Conservation (phyloP, 2,888 invertebrate genomes). For the Limnephilus marmoratus region DNA sequence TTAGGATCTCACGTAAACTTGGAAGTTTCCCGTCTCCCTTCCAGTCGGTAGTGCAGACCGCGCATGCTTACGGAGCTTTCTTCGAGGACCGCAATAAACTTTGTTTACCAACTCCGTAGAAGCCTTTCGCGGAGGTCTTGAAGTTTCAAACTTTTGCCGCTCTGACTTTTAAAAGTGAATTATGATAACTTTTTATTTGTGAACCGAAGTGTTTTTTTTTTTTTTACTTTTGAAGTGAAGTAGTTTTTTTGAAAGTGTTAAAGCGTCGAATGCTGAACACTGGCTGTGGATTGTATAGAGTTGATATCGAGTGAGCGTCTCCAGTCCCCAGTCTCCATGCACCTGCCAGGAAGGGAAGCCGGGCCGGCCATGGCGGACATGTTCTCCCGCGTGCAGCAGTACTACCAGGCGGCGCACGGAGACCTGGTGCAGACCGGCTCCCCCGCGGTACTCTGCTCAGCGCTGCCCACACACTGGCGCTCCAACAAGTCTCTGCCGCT, state of each 20-base stretch:
- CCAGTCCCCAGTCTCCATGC: conserved; percentile 73
- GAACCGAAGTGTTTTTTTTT: conserved; percentile 20
- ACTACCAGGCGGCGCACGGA: conserved; percentile 93
- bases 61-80: conserved; percentile 68
- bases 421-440: conserved; percentile 96
- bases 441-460: conserved; percentile 96
- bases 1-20: conserved; percentile 52
- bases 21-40: conserved; percentile 69
- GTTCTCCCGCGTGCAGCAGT: conserved; percentile 86
- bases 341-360: conserved; percentile 79
- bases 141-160: not conserved
- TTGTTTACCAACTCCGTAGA: conserved; percentile 52
- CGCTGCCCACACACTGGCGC: conserved; percentile 96
- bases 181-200: conserved; percentile 37
- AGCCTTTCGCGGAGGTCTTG: not conserved
- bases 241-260: conserved; percentile 49
- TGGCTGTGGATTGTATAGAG: conserved; percentile 66
- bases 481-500: conserved; percentile 98
- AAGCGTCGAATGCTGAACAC: conserved; percentile 68
- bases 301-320: not conserved
- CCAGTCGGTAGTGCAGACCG: conserved; percentile 69
- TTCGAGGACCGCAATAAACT: conserved; percentile 39
- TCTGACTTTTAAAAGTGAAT: conserved; percentile 5
- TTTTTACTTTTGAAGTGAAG: conserved; percentile 33
- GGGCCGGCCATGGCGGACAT: conserved; percentile 83